phyloP scores from a whole-genome alignment of 2,888 invertebrate genomes.

The Quadriops clusia region DNA sequence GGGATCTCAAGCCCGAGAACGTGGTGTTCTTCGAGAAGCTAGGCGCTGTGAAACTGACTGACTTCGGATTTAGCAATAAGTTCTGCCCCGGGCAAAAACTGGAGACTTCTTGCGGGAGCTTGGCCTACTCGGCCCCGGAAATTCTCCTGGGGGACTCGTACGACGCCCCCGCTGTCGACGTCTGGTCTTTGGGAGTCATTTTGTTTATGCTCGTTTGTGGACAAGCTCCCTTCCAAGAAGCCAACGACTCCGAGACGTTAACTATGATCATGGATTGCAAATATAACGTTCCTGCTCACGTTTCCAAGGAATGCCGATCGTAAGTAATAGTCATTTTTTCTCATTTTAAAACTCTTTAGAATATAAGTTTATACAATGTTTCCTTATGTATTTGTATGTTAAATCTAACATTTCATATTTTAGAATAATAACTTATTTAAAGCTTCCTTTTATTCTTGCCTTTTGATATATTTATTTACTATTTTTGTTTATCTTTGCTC shows the following conservation, averaged over 20 bases:
- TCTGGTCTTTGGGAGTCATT: slow-evolving; percentile 98
- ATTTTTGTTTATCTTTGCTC: too few relatives aligned
- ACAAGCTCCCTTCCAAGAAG: slow-evolving; percentile 95
- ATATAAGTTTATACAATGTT: slow-evolving; percentile 1
- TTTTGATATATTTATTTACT: too few relatives aligned
- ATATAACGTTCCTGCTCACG: slow-evolving; percentile 81
- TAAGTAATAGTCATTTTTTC: slow-evolving; percentile 27
- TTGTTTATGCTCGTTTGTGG: slow-evolving; percentile 98
- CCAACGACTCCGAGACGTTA: slow-evolving; percentile 97
- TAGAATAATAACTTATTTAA: too few relatives aligned
- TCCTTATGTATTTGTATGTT: too few relatives aligned
- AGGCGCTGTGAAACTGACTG: slow-evolving; percentile 94
- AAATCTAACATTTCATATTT: too few relatives aligned
- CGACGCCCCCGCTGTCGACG: slow-evolving; percentile 97
- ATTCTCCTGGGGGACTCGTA: slow-evolving; percentile 96
- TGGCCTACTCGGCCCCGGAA: slow-evolving; percentile 98
- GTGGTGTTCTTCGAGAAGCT: slow-evolving; percentile 97
- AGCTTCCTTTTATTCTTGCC: too few relatives aligned
- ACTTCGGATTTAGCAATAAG: slow-evolving; percentile 95
- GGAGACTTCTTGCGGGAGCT: slow-evolving; percentile 95
- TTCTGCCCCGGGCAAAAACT: slow-evolving; percentile 92
- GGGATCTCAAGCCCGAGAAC: slow-evolving; percentile 98
- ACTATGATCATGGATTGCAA: slow-evolving; percentile 99
- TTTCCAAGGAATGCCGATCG: slow-evolving; percentile 77
- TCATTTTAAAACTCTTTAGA: not conserved